phyloP scores from a whole-genome alignment of 2,888 invertebrate genomes.

The Harmothoe impar region DNA sequence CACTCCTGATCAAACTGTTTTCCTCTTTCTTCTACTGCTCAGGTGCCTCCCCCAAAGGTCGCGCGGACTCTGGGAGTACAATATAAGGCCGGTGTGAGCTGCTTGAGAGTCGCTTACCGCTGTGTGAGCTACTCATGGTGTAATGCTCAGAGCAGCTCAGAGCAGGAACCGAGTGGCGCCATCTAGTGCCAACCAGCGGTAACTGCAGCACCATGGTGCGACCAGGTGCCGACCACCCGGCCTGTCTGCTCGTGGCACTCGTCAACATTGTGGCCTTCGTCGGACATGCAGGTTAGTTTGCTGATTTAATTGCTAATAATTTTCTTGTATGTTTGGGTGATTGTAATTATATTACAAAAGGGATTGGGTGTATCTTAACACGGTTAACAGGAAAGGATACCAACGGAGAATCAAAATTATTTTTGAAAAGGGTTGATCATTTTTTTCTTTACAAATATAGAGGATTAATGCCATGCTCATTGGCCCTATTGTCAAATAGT shows the following conservation, averaged over 20 bases:
- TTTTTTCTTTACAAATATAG: too few relatives aligned
- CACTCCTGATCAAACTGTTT: background rate
- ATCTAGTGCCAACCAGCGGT: background rate
- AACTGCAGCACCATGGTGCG: conserved; percentile 21
- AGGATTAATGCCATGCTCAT: too few relatives aligned
- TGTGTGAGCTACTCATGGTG: background rate
- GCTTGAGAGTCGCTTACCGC: background rate
- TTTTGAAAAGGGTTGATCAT: too few relatives aligned
- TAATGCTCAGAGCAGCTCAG: background rate
- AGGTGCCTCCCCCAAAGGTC: background rate
- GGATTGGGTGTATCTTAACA: too few relatives aligned
- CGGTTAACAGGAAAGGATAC: too few relatives aligned
- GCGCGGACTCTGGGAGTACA: too few relatives aligned
- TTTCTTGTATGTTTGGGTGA: too few relatives aligned
- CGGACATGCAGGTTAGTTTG: background rate
- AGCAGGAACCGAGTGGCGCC: background rate
- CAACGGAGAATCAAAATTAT: too few relatives aligned
- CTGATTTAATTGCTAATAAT: too few relatives aligned
- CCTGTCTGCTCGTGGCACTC: background rate
- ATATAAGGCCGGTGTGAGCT: conserved; percentile 2
- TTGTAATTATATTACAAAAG: too few relatives aligned
- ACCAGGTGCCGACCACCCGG: background rate
- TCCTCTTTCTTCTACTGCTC: background rate
- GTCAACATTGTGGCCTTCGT: background rate
- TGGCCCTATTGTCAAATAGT: too few relatives aligned